Conservation (phyloP, 1,140 invertebrate species). For the Solenopsis invicta region DNA sequence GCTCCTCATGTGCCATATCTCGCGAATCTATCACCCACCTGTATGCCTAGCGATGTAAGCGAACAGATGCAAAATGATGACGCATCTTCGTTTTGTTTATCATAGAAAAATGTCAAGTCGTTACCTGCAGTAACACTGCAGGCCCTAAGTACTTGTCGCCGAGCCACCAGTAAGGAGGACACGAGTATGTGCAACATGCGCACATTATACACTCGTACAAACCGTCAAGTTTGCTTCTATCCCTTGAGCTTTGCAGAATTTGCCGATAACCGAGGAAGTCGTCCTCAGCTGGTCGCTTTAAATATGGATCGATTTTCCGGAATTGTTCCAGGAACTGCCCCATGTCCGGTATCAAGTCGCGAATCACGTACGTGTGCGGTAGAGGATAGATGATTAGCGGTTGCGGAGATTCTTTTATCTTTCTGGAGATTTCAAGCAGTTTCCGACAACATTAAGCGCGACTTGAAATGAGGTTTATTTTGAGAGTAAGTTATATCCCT, state of each 20-base stretch:
- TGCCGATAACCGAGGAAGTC: constrained; percentile 87
- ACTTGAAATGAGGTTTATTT: background rate
- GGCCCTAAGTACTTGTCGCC: constrained; percentile 91
- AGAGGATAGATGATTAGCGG: constrained; percentile 93
- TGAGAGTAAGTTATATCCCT: background rate
- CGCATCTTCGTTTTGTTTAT: background rate
- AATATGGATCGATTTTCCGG: constrained; percentile 94
- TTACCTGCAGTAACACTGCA: constrained; percentile 89
- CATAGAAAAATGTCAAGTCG: background rate
- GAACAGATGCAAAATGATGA: background rate
- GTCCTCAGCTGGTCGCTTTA: constrained; percentile 91
- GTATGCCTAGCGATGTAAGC: constrained; percentile 83
- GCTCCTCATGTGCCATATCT: constrained; percentile 90
- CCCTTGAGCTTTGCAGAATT: constrained; percentile 90
- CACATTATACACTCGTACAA: constrained; percentile 93
- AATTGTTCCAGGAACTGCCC: constrained; percentile 95
- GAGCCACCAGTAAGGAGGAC: constrained; percentile 92
- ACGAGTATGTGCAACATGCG: constrained; percentile 91
- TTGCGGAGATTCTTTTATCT: constrained; percentile 85
- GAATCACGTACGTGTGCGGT: constrained; percentile 97
- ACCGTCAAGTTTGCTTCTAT: constrained; percentile 92
- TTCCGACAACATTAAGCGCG: background rate
- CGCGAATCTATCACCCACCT: constrained; percentile 93
- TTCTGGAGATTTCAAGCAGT: constrained; percentile 71
- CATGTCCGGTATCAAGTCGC: constrained; percentile 96